phyloP scores from a whole-genome alignment of 1,140 invertebrate genomes.

The Nebria ingens region DNA sequence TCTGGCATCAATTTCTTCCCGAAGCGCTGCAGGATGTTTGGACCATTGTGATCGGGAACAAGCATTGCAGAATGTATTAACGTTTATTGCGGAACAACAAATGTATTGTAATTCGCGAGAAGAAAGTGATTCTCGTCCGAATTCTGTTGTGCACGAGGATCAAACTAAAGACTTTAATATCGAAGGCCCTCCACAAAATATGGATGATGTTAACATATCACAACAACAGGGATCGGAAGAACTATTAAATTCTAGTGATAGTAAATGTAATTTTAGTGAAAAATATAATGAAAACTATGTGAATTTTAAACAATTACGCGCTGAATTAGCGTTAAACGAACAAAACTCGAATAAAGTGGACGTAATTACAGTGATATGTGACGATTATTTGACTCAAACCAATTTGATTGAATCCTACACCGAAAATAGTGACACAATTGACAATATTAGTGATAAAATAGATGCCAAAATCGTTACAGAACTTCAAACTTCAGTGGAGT shows the following conservation, averaged over 20 bases:
- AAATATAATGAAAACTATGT: slow-evolving; percentile 29
- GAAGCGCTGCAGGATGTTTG: slow-evolving; percentile 40
- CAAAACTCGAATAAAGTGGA: slow-evolving; percentile 17
- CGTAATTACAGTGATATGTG: background rate
- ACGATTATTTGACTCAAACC: slow-evolving; percentile 11
- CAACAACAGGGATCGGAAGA: background rate
- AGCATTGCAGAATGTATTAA: slow-evolving; percentile 58
- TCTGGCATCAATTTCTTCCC: slow-evolving; percentile 62
- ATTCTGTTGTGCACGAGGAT: slow-evolving; percentile 25
- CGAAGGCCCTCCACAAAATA: slow-evolving; percentile 25
- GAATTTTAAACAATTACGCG: slow-evolving; percentile 29
- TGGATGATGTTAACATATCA: background rate
- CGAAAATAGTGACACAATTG: background rate
- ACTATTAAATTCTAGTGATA: background rate
- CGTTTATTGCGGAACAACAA: slow-evolving; percentile 66
- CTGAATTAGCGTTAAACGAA: slow-evolving; percentile 25
- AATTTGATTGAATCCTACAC: background rate
- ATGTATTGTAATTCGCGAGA: slow-evolving; percentile 51
- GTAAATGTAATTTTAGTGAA: background rate
- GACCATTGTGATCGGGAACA: slow-evolving; percentile 50
- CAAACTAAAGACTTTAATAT: slow-evolving; percentile 31
- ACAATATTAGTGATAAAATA: slow-evolving; percentile 29
- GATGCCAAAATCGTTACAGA: slow-evolving; percentile 23
- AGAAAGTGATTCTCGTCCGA: slow-evolving; percentile 41
- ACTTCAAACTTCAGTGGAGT: slow-evolving; percentile 16